phyloP scores from a whole-genome alignment of 2,797 vertebrate species.

The Bovichtus diacanthus region DNA sequence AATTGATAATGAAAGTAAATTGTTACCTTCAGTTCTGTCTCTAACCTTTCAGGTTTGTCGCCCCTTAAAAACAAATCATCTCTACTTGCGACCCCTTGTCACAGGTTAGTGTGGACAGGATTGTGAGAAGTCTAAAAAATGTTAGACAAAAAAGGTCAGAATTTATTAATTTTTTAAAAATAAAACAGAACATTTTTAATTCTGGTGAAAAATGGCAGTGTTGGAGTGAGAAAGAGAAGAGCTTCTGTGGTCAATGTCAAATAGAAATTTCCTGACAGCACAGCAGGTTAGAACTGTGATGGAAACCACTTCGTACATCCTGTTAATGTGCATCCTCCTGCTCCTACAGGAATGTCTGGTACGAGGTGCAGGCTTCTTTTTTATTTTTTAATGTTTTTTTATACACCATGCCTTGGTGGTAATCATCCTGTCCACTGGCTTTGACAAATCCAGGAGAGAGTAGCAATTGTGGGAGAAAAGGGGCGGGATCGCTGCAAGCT shows the following conservation, averaged over 20 bases:
- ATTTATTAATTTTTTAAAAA: too few species aligned
- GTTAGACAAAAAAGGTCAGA: too few species aligned
- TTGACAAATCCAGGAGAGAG: conserved; percentile 71
- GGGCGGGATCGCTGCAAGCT: conserved; percentile 65
- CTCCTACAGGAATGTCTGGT: conserved; percentile 3
- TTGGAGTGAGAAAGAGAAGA: neutral
- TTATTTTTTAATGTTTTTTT: too few species aligned
- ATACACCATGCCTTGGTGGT: conserved; percentile 58
- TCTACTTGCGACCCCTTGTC: neutral
- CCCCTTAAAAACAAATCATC: neutral
- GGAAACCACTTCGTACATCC: neutral
- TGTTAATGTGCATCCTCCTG: conserved; percentile 15
- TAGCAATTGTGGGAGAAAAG: conserved; percentile 79
- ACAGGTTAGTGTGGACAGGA: neutral
- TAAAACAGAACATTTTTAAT: neutral
- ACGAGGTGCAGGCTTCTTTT: conserved; percentile 58
- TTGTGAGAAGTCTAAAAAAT: neutral
- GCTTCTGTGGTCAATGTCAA: conserved; percentile 3
- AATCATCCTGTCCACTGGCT: conserved; percentile 79
- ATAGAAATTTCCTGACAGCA: neutral
- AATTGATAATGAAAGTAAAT: neutral
- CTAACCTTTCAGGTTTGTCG: neutral
- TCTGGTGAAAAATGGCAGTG: neutral
- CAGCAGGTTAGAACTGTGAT: neutral
- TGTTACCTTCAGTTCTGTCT: neutral